Conservation (phyloP, 2,113 vertebrate species). For the Calyptomena viridis region DNA sequence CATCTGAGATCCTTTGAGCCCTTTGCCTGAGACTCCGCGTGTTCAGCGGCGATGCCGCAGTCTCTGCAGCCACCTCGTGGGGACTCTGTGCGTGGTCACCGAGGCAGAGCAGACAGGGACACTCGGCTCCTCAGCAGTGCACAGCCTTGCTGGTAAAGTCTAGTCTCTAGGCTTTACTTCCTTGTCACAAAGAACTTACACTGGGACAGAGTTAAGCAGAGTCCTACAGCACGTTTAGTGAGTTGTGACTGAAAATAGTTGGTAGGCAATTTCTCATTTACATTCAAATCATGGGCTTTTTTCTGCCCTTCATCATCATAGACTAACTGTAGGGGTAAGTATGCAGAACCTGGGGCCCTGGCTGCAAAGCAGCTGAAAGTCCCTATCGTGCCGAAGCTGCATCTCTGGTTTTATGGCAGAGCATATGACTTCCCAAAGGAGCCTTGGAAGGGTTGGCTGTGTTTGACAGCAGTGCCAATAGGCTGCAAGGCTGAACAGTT, state of each 20-base stretch:
- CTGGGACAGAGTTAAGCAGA: background rate
- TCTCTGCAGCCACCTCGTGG: constrained; percentile 59
- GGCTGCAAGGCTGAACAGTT: background rate
- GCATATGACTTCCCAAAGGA: background rate
- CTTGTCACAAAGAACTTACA: background rate
- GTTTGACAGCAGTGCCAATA: background rate
- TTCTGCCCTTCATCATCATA: accelerated
- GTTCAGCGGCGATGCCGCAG: accelerated
- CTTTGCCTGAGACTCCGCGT: accelerated
- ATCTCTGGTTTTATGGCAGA: accelerated
- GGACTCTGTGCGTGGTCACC: background rate
- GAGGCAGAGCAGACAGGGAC: background rate
- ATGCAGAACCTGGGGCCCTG: background rate
- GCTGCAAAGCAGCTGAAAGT: background rate
- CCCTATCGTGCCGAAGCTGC: background rate
- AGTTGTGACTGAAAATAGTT: background rate
- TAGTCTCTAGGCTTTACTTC: background rate
- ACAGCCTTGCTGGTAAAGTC: accelerated
- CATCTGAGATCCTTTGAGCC: accelerated
- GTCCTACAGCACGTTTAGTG: background rate
- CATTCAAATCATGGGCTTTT: background rate
- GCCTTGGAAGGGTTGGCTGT: background rate
- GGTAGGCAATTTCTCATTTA: background rate
- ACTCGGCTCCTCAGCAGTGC: accelerated
- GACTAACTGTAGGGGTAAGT: accelerated